These are phyloP conservation scores for Zeuzera pyrina DNA, from an alignment of 2,888 invertebrate genomes.

Conservation along the genomic window DNA sequence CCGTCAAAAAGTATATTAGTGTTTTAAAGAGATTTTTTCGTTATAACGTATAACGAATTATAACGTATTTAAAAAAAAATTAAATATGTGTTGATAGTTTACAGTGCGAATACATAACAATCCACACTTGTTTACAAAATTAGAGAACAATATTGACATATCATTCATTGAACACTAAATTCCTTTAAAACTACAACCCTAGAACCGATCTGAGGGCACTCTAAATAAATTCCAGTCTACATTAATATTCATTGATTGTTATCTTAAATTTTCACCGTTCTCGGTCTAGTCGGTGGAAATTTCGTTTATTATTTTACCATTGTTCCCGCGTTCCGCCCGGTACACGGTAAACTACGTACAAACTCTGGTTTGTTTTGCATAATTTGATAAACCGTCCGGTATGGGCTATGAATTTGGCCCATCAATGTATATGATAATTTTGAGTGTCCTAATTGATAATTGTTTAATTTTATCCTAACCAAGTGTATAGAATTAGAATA, in stretches of 20 bases:
- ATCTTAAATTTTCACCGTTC: conserved; percentile 33
- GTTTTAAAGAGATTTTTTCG: no score
- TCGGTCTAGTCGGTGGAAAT: conserved; percentile 21
- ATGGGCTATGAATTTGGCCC: conserved; percentile 27
- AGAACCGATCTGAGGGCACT: conserved; percentile 13
- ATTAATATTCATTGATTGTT: conserved; percentile 51
- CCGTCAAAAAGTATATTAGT: no score
- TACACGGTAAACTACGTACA: conserved; percentile 38
- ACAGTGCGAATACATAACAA: no score
- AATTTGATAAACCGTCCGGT: conserved; percentile 48
- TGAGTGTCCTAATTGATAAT: no score
- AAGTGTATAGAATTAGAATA: no score
- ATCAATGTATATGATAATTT: conserved; percentile 8
- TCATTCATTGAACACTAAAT: no score
- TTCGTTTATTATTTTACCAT: conserved; percentile 44
- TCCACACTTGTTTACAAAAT: no score
- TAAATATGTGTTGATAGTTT: no score
- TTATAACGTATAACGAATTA: no score
- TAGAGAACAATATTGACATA: no score
- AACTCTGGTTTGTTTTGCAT: conserved; percentile 49
- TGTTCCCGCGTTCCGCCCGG: conserved; percentile 12
- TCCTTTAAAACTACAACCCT: neutral
- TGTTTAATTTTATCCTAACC: no score
- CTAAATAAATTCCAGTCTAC: conserved; percentile 29
- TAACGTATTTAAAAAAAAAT: no score